These are phyloP conservation scores for Melanostoma scalare DNA, from an alignment of 2,888 invertebrate species.

Conservation along the genomic window DNA sequence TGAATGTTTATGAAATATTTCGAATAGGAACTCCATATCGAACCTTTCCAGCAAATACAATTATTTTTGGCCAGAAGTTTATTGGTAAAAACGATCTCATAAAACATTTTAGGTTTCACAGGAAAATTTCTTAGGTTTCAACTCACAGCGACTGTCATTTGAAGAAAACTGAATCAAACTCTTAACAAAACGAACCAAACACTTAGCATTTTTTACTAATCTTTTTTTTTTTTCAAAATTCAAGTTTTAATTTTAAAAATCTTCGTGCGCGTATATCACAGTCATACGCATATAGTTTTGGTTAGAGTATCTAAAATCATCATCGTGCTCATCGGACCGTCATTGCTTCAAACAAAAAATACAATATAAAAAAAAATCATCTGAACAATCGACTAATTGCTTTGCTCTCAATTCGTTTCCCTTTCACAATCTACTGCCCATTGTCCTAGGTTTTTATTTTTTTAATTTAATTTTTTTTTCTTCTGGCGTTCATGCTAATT, in stretches of 20 bases:
- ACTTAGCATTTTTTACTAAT: no score
- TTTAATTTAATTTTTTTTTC: background rate
- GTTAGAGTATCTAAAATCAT: background rate
- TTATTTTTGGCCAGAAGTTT: no score
- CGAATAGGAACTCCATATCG: no score
- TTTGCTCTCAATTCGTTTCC: slow-evolving; percentile 68
- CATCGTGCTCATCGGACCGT: slow-evolving; percentile 42
- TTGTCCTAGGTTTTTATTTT: slow-evolving; percentile 49
- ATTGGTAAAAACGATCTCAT: no score
- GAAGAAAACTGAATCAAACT: no score
- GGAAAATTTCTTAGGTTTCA: no score
- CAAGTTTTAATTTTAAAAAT: background rate
- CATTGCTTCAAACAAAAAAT: slow-evolving; percentile 12
- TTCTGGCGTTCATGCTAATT: slow-evolving; percentile 56
- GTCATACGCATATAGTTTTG: slow-evolving; percentile 1
- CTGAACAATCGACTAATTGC: slow-evolving; percentile 46
- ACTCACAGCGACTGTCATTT: no score
- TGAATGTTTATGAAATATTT: no score
- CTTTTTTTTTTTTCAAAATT: no score
- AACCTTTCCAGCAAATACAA: no score
- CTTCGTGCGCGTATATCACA: slow-evolving; percentile 4
- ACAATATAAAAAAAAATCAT: slow-evolving; percentile 29
- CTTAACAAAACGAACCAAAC: no score
- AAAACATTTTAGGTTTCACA: no score
- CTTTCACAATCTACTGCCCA: slow-evolving; percentile 61